Conservation (phyloP, 2,113 vertebrate genomes). For the Zapornia atra region DNA sequence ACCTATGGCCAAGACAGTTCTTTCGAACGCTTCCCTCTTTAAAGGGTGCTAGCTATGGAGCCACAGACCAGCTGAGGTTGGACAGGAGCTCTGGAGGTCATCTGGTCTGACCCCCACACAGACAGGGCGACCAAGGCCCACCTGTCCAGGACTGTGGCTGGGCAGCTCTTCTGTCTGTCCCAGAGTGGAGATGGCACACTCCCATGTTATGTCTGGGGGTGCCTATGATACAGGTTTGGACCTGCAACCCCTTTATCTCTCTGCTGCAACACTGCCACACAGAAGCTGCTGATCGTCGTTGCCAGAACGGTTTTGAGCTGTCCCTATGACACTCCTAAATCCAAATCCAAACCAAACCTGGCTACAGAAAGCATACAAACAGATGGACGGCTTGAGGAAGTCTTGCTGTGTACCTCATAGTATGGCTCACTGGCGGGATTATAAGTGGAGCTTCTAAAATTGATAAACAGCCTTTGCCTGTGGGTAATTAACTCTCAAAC, state of each 20-base stretch:
- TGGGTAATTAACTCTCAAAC: not conserved
- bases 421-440: not conserved
- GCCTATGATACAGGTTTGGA: not conserved
- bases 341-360: not conserved
- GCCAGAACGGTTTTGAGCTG: not conserved
- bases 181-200: not conserved
- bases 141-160: not conserved
- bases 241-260: not conserved
- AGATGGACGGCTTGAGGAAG: not conserved
- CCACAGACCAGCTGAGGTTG: not conserved
- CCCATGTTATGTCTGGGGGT: not conserved
- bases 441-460: not conserved
- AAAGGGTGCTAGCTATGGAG: not conserved
- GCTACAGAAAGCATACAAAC: not conserved
- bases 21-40: not conserved
- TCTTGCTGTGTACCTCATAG: not conserved
- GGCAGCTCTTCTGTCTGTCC: not conserved
- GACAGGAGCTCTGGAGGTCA: not conserved
- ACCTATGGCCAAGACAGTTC: not conserved
- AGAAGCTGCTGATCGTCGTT: not conserved
- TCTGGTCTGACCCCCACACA: not conserved
- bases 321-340: not conserved
- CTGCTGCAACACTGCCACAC: not conserved
- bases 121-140: too few relatives aligned
- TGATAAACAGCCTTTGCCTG: not conserved